phyloP scores from a whole-genome alignment of 2,113 vertebrate genomes.

The Sturnus vulgaris region DNA sequence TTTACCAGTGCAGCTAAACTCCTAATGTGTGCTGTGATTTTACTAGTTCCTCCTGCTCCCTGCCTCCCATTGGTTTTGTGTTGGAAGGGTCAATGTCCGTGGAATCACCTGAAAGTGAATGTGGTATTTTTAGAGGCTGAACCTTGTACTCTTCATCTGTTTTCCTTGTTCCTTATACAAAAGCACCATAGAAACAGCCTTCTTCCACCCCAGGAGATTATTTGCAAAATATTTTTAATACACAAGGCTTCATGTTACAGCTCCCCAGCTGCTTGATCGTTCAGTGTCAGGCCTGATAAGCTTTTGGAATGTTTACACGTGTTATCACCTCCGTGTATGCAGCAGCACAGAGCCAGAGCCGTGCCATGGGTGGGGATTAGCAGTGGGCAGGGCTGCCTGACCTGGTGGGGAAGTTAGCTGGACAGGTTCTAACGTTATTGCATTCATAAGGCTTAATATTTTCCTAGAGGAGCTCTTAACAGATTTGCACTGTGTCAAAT shows the following conservation, averaged over 20 bases:
- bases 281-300: slow-evolving; percentile 10
- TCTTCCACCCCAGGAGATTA: not conserved
- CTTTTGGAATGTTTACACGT: not conserved
- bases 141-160: slow-evolving; percentile 5
- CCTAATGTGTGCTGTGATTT: not conserved
- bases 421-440: not conserved
- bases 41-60: not conserved
- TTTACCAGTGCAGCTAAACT: not conserved
- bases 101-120: not conserved
- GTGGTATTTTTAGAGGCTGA: slow-evolving; percentile 50
- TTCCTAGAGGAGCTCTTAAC: not conserved
- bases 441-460: not conserved
- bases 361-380: not conserved
- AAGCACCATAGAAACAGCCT: slow-evolving; percentile 50
- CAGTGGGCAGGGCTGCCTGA: not conserved
- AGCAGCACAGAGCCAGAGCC: not conserved
- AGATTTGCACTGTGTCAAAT: not conserved
- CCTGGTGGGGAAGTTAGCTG: not conserved
- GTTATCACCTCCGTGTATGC: not conserved
- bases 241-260: slow-evolving; percentile 20
- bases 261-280: slow-evolving; percentile 26
- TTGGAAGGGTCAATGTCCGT: not conserved
- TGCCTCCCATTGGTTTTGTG: not conserved
- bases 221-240: slow-evolving; percentile 34
- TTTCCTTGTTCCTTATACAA: slow-evolving; percentile 22